A percentile compares a stretch with the other conserved stretches of the same genome.
Conservation (phyloP, 2,888 invertebrate species). For the Watsonalla cultraria region DNA sequence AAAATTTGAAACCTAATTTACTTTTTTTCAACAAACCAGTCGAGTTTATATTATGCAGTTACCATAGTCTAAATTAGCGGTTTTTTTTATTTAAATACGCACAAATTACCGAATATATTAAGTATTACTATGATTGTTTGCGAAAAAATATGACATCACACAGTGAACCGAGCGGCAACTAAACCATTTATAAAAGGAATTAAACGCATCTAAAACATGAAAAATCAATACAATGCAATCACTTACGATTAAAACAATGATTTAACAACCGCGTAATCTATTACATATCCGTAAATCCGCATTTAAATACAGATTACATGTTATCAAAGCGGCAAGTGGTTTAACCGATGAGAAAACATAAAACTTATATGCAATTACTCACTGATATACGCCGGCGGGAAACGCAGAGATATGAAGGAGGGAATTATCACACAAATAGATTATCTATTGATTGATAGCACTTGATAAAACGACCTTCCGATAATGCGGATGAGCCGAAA, state of each 20-base stretch:
- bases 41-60: too few species aligned
- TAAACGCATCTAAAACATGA: constrained; percentile 10
- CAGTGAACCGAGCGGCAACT: too few species aligned
- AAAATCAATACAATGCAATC: constrained; percentile 30
- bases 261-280: constrained; percentile 26
- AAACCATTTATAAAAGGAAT: background rate
- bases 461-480: constrained; percentile 26
- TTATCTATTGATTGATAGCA: constrained; percentile 32
- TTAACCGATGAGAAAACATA: constrained; percentile 9
- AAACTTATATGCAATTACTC: constrained; percentile 30
- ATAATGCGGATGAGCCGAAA: constrained; percentile 26
- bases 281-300: constrained; percentile 29
- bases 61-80: too few species aligned
- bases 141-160: too few species aligned
- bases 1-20: too few species aligned
- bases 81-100: too few species aligned
- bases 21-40: too few species aligned
- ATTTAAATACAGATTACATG: constrained; percentile 28
- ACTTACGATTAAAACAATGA: constrained; percentile 16
- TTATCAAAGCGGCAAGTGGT: constrained; percentile 11
- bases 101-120: too few species aligned
- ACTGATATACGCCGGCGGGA: constrained; percentile 35
- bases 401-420: constrained; percentile 21
- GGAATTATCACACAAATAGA: constrained; percentile 41
- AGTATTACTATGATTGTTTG: too few species aligned